Conservation (phyloP, 2,797 vertebrate genomes). For the Pteronotus mesoamericanus region DNA sequence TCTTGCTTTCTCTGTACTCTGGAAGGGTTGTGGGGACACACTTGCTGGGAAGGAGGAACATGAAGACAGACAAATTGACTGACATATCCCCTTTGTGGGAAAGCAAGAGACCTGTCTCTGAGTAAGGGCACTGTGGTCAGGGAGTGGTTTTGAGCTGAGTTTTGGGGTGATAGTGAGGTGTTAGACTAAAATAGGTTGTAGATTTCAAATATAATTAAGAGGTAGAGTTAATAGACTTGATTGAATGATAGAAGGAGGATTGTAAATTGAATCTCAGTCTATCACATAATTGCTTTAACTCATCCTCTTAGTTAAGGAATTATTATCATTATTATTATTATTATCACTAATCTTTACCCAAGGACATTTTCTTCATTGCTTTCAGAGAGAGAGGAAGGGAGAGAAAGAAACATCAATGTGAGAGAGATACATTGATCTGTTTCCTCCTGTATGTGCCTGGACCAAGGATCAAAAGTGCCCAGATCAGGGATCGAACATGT, state of each 20-base stretch:
- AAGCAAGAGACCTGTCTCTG: background rate
- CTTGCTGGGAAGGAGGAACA: background rate
- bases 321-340: too few relatives aligned
- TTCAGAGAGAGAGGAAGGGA: too few relatives aligned
- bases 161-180: background rate
- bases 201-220: conserved; percentile 11
- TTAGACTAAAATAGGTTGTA: background rate
- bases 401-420: too few relatives aligned
- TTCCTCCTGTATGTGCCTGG: too few relatives aligned
- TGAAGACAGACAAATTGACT: background rate
- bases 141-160: background rate
- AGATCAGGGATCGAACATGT: too few relatives aligned
- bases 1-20: background rate
- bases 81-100: background rate
- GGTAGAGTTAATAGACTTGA: background rate
- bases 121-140: background rate
- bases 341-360: too few relatives aligned
- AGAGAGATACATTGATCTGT: too few relatives aligned
- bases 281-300: background rate
- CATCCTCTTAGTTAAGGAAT: background rate
- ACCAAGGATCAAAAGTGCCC: too few relatives aligned
- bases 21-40: background rate
- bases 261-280: background rate
- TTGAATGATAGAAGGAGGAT: background rate
- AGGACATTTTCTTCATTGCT: too few relatives aligned